Evolutionary conservation across 1,140 invertebrate species (phyloP), one percentile per base, ranked within the genome.

Genomic region (Antheraea pernyi): DNA sequence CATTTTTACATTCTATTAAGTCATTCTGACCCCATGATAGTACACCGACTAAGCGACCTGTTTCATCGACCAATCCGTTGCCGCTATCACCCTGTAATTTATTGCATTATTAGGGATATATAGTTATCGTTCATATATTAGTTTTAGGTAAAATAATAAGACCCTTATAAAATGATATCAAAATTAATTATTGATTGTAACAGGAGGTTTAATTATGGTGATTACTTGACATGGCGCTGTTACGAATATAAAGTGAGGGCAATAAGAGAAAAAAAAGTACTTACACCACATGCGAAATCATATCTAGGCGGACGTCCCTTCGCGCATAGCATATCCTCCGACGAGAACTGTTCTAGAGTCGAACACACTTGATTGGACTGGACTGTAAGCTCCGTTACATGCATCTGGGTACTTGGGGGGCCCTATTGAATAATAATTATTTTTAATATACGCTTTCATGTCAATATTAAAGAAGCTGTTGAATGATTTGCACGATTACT

Each of bases 21-120:
- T 91, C 88, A 67, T 89, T 80, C 67, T 91, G 77, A 2, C 89
- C 89, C 89, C 89, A 91, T 6, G 89, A 91, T 0, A 84, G 84
- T 1, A 91, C 80, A 16, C 89, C 89, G 0, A 91, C 11, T 0
- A 91, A 59, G 4, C 58, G 53, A 4, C 77, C 74, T 3, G 70
- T 68, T 13, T 64, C 62, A 46, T 69, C 73, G 0, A 86, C 73
- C 16, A 79, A 69, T 5, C 79, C 79, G 36, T 77, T 81, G 59
- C 79, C 79, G 58, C 77, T 79, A 67, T 81, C 79, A n/a, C 79
- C 77, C 79, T 81, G 65, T 7, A 69, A 53, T 6, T 13, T 7
- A 53, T 53, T 53, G 6, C 0, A n/a, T 2, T 16, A 16, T 13
- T 16, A 13, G 22, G 22, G 1, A 30, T 4, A 30, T 30, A 1